Evolutionary conservation across 2,888 invertebrate species (phyloP).

Genomic region (Dryocosmus kuriphilus): DNA sequence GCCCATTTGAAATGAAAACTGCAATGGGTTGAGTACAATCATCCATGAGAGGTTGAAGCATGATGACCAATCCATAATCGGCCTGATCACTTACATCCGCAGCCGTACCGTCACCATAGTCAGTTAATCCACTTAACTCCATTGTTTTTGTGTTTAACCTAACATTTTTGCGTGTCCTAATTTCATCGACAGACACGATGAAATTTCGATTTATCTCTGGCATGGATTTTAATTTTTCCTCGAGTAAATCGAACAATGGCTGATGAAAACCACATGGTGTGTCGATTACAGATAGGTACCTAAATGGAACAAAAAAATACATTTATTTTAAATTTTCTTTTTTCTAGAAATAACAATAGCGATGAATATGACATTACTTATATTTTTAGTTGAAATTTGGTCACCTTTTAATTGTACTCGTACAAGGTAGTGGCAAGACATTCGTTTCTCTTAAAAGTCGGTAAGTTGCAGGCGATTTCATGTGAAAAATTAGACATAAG

Average conservation of each 20-base stretch:
- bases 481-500: not conserved
- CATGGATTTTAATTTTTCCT: too few species aligned
- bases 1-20: conserved; percentile 54
- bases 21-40: conserved; percentile 56
- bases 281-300: too few species aligned
- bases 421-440: conserved; percentile 13
- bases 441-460: conserved; percentile 22
- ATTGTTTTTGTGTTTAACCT: conserved; percentile 93
- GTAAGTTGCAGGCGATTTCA: conserved; percentile 7
- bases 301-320: not conserved
- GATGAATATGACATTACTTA: not conserved
- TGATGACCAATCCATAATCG: conserved; percentile 54
- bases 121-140: conserved; percentile 83
- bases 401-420: conserved; percentile 29
- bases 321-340: too few species aligned
- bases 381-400: not conserved
- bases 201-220: too few species aligned
- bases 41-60: conserved; percentile 52
- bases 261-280: too few species aligned
- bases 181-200: too few species aligned
- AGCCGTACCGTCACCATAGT: conserved; percentile 64
- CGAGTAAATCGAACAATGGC: too few species aligned
- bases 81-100: conserved; percentile 44
- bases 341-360: not conserved
- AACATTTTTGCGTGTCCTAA: too few species aligned